Evolutionary conservation across 2,113 vertebrate species (phyloP).

Genomic region (Crotalus horridus): DNA sequence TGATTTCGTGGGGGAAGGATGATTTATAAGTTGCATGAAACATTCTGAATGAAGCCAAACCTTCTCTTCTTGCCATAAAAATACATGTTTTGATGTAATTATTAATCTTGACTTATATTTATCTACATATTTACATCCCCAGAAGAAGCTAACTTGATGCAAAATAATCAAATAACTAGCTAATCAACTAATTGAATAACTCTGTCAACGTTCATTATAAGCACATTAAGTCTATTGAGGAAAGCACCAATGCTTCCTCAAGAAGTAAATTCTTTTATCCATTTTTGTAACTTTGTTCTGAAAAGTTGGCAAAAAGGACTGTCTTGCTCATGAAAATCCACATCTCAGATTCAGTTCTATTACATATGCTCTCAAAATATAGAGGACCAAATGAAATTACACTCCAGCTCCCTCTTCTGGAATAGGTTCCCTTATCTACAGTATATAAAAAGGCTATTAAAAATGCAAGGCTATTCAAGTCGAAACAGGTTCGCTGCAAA

Average conservation of each 20-base stretch:
- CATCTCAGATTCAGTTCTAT: background rate
- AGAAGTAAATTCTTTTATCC: background rate
- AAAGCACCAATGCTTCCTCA: too few relatives aligned
- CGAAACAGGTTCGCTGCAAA: background rate
- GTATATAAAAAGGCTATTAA: background rate
- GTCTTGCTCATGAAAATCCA: background rate
- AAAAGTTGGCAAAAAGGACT: background rate
- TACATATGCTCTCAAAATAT: background rate
- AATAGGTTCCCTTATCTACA: background rate
- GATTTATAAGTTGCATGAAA: too few relatives aligned
- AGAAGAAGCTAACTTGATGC: background rate
- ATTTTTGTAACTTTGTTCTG: background rate
- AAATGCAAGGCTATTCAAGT: background rate
- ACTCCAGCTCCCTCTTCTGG: conserved; percentile 61
- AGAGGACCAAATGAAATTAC: background rate
- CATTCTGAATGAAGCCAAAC: too few relatives aligned
- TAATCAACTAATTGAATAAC: background rate
- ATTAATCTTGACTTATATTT: background rate
- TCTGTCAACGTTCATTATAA: background rate
- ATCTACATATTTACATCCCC: background rate
- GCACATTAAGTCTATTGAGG: background rate
- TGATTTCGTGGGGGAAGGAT: too few relatives aligned
- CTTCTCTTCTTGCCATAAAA: background rate
- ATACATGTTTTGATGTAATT: background rate
- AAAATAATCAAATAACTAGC: background rate